A percentile compares a stretch with the other conserved stretches of the same genome.
Conservation (phyloP, 2,888 invertebrate genomes). For the Saturnia japonica region DNA sequence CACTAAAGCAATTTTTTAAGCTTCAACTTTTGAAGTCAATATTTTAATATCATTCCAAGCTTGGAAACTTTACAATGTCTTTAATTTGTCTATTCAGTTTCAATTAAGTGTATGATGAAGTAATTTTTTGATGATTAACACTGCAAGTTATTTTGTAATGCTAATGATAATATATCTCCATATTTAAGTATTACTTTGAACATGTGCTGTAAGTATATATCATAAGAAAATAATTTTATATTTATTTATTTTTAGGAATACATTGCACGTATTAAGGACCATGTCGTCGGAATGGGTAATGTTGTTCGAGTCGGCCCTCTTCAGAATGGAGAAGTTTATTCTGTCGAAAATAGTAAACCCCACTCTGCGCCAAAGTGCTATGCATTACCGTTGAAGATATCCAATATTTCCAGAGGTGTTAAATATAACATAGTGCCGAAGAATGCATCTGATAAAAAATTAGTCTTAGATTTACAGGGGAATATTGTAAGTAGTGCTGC, state of each 20-base stretch:
- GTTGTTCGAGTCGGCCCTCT: constrained; percentile 84
- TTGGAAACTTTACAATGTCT: background rate
- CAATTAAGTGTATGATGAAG: background rate
- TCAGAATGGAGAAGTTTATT: constrained; percentile 72
- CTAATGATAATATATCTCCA: background rate
- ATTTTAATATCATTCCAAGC: background rate
- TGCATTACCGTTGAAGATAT: constrained; percentile 75
- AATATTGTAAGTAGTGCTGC: constrained; percentile 77
- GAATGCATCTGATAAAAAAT: constrained; percentile 76
- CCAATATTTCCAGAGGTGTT: constrained; percentile 71
- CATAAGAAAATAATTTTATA: background rate
- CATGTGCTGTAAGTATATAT: background rate
- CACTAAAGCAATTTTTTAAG: background rate
- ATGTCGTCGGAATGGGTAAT: constrained; percentile 88
- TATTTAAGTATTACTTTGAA: background rate
- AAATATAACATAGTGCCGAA: constrained; percentile 77
- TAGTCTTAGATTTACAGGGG: constrained; percentile 73
- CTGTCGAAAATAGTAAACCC: constrained; percentile 69
- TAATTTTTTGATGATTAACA: background rate
- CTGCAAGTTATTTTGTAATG: background rate
- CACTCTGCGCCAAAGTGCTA: constrained; percentile 72
- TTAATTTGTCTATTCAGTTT: background rate
- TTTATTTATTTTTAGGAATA: constrained; percentile 63
- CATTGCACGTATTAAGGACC: constrained; percentile 83
- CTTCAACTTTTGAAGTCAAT: background rate